Evolutionary conservation across 2,113 vertebrate genomes (phyloP), one percentile per base, ranked within the genome.

Genomic region (Columba livia): DNA sequence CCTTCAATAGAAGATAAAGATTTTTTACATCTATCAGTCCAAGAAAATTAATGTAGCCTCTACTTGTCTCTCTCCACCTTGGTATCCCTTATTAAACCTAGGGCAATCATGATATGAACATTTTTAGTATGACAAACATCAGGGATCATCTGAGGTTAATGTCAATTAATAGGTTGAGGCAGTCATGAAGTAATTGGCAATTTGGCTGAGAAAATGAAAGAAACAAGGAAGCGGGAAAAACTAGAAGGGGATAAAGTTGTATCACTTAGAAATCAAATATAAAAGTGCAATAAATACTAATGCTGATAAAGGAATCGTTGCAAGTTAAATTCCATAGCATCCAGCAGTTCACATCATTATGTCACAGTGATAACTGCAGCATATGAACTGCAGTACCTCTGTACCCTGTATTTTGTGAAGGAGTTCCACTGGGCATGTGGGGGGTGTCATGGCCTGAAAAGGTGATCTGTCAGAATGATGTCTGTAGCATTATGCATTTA

Each of bases 61-160:
- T 74, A 36, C 86, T 91, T 91, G 40, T 38, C 31, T 88, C 66
- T 78, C 16, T 94, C 66, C 84, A 80, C 87, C 79, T 96, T 92
- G 38, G 9, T 89, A 91, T 94, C 53, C 92, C 65, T 92, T 96
- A 91, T 96, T 96, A 89, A 90, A 94, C 74, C 83, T 75, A 88
- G 72, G 73, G 84, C 84, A 85, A 83, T 88, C 92, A 79, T 3
- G 5, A 85, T 91, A 81, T 84, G 79, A 96, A 94, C 28, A 66
- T 57, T 95, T 90, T 93, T 70, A 90, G 57, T 89, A 89, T 79
- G 83, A 81, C 58, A 94, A 95, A 94, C 51, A 85, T 80, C 34
- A 67, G 23, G n/a, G 87, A 92, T 91, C 72, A 74, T 50, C 70
- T 38, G 10, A 90, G 84, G 88, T 93, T 96, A 96, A 91, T 89